These are phyloP conservation scores for Tipula unca DNA, from an alignment of 2,888 invertebrate species.

Conservation along the genomic window DNA sequence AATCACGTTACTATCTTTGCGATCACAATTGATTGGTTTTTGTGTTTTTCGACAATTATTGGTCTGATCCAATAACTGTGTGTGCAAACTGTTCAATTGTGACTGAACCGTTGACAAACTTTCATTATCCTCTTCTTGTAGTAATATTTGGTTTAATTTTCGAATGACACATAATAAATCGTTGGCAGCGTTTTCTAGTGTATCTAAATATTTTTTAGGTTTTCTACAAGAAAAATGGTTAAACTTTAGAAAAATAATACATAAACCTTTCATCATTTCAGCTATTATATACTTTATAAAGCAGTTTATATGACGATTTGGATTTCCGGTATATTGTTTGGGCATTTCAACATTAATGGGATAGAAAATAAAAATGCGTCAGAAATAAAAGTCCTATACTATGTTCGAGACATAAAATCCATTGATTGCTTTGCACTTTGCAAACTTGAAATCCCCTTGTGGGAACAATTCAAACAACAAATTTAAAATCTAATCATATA, in stretches of 20 bases:
- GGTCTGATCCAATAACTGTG: not conserved
- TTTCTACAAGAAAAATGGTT: not conserved
- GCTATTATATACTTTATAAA: not conserved
- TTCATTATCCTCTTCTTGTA: not conserved
- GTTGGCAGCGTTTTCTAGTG: not conserved
- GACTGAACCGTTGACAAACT: not conserved
- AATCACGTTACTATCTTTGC: not conserved
- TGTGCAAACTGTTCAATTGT: not conserved
- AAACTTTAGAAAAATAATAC: not conserved
- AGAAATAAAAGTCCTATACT: not conserved
- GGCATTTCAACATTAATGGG: not conserved
- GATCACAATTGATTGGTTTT: too few species aligned
- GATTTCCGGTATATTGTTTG: not conserved
- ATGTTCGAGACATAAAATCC: not conserved
- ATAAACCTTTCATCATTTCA: not conserved
- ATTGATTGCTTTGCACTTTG: not conserved
- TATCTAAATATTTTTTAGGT: not conserved
- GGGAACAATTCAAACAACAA: not conserved
- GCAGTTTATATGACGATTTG: not conserved
- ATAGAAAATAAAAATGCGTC: not conserved
- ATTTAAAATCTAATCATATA: too few species aligned
- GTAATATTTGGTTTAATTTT: not conserved
- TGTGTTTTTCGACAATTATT: not conserved
- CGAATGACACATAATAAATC: not conserved
- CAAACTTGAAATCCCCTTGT: not conserved